Base-by-base conservation (phyloP, 2,113 vertebrate species). In the Xenotilapia longispinis region DNA sequence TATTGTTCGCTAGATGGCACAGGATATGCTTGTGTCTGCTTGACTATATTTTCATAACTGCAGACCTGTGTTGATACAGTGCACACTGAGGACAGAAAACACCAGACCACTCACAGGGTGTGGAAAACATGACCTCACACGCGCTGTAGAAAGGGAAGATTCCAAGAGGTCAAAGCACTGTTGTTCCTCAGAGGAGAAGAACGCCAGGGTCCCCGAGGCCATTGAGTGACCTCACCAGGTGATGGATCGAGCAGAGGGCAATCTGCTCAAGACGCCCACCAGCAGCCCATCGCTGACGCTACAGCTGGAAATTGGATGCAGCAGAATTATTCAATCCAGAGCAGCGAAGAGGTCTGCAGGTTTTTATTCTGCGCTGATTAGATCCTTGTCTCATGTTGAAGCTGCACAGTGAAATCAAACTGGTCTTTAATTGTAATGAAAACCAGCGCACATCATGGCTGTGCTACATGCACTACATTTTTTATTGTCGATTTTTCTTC, bases 91-190 rank as follows among this genome's bases (percentile, higher is more conserved):
- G 86, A 90, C 88, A 90, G 54, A 92, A 89, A 93, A 93, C 94
- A 93, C 26, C 21, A 91, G 84, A 88, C 87, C 91, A 88, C 88
- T 81, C 79, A 42, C 87, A 3, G 47, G 88, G 87, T 81, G 84
- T 89, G 92, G 93, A 93, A 95, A 95, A 93, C 91, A 95, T 96
- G 94, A 96, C 92, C 95, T 95, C 94, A 94, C 89, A 92, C 87
- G 10, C 51, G 87, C 40, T 68, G 60, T 13, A 91, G 88, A 91
- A 85, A 65, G 84, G 55, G 83, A 92, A 93, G 89, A 93, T 94
- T 95, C 93, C 91, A 94, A 94, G 90, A 89, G 94, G 96, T 95
- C 95, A 94, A 38, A 88, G 84, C 80, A 19, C 84, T 94, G 93
- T 91, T 95, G 93, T 93, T 93, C 89, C 85, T 91, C 87, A 80